Conservation (phyloP, 2,888 invertebrate genomes). For the Nomada fucata region DNA sequence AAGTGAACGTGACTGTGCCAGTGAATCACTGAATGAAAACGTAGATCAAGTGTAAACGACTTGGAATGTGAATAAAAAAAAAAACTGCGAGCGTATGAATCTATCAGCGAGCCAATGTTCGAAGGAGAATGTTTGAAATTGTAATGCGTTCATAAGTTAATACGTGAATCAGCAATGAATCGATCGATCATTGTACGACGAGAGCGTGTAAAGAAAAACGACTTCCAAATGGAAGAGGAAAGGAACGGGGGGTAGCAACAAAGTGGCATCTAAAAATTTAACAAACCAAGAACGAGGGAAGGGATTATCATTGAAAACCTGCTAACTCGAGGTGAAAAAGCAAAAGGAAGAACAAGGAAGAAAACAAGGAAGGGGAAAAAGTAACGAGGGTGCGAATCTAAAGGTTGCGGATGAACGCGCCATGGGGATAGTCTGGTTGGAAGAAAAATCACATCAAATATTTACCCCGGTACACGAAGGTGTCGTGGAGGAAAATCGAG, state of each 20-base stretch:
- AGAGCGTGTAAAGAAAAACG: not conserved
- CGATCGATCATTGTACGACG: too few species aligned
- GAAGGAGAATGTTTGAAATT: too few species aligned
- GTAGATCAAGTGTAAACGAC: not conserved
- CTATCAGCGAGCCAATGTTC: too few species aligned
- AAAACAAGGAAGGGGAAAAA: constrained; percentile 12
- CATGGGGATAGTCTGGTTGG: constrained; percentile 24
- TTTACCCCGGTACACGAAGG: constrained; percentile 68
- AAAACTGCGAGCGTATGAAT: too few species aligned
- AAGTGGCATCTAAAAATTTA: constrained; percentile 45
- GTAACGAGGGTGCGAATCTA: constrained; percentile 48
- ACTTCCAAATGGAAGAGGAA: not conserved
- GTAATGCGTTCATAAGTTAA: too few species aligned
- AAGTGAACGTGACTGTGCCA: not conserved
- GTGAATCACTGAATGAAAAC: not conserved
- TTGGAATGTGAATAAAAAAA: not conserved
- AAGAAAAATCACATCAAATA: constrained; percentile 78
- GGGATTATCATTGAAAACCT: constrained; percentile 64
- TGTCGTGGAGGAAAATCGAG: constrained; percentile 66
- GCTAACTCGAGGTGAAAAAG: constrained; percentile 18
- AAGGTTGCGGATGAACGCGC: constrained; percentile 33
- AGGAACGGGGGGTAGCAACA: too few species aligned
- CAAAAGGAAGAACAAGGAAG: constrained; percentile 15
- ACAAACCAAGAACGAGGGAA: constrained; percentile 34
- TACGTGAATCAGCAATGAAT: too few species aligned